Base-by-base conservation (phyloP, 2,113 vertebrate genomes). In the Rafetus swinhoei region DNA sequence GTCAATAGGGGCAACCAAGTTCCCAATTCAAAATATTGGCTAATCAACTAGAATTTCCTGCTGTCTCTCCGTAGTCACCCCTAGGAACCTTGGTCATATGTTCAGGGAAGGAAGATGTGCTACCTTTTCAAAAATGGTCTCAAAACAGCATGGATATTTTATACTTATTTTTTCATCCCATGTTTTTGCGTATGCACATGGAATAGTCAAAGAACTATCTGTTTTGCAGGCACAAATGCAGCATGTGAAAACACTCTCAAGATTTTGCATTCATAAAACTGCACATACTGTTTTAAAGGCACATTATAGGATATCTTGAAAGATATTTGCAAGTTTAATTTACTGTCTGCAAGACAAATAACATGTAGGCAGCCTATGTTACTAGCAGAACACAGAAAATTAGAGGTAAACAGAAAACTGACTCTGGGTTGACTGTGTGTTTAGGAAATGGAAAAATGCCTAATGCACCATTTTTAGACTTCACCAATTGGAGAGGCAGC, bases 401-500 rank as follows among this genome's bases (percentile, higher is more conserved):
- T 50, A 0, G 1, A 15, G 79, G 35, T 24, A 2, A 19, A 82
- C 79, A 76, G 65, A 88, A 87, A 14, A 39, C 81, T 32, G 0
- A 27, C 29, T 52, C 84, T 84, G 76, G 83, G 80, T 81, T 85
- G 77, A 13, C 50, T 88, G 13, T 59, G 35, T 79, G 22, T 39
- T 91, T 92, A 82, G 80, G 59, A 95, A 95, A 95, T 27, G 29
- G 60, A 95, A 86, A 94, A 88, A 86, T 84, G 97, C 93, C 94
- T 94, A 85, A 91, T 84, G 80, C 86, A 72, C 54, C 57, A 32
- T 59, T 95, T 93, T 87, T 7, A 94, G 53, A 92, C 76, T 94
- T 95, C 96, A 96, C 95, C 92, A 90, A 35, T n/a, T 83, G 59
- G 45, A 86, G 27, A 96, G 89, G 86, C 93, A 96, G 89, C 91